Evolutionary conservation across 2,888 invertebrate species (phyloP), one percentile per base, ranked within the genome.

Genomic region (Proisotoma minuta): DNA sequence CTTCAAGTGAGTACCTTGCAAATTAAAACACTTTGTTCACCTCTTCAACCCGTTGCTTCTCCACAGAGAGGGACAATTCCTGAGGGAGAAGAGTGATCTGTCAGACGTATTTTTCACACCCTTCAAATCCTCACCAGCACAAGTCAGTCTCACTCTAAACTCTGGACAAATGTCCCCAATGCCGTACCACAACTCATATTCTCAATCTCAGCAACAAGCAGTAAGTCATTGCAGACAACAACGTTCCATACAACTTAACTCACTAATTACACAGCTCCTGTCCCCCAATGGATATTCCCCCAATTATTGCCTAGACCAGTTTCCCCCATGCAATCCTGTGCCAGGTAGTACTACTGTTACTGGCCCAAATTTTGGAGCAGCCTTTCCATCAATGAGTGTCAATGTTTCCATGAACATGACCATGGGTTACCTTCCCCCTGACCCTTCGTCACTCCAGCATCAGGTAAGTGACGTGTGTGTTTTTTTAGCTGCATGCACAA

Each of bases 341-440:
- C 58, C 65, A 24, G 60, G 62, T 43, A 56, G 59, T 10, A 61
- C 59, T 12, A 75, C 66, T 20, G 47, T 66, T 18, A 22, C 85
- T 0, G 61, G 62, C 8, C 67, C 72, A 27, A 71, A 69, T 34
- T 82, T 88, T 63, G 70, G 66, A n/a, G 57, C 72, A 3, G 61
- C 72, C 69, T 91, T 91, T 77, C 92, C 94, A 62, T 89, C 92
- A 75, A 95, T 96, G 95, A 92, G 91, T 75, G 94, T 96, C 71
- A 96, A 96, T 77, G 93, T 96, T 0, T 91, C 90, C 74, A 96
- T 96, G 95, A 95, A 94, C 78, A 96, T 96, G 95, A 95, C 95
- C 61, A 94, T 95, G 88, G 75, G 75, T 5, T 76, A 75, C 56
- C 76, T 73, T 22, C 69, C 71, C 10, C 26, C 69, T 5, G 18